Evolutionary conservation across 2,888 invertebrate species (phyloP), one percentile per base, ranked within the genome.

Genomic region (Rotaria sp.): DNA sequence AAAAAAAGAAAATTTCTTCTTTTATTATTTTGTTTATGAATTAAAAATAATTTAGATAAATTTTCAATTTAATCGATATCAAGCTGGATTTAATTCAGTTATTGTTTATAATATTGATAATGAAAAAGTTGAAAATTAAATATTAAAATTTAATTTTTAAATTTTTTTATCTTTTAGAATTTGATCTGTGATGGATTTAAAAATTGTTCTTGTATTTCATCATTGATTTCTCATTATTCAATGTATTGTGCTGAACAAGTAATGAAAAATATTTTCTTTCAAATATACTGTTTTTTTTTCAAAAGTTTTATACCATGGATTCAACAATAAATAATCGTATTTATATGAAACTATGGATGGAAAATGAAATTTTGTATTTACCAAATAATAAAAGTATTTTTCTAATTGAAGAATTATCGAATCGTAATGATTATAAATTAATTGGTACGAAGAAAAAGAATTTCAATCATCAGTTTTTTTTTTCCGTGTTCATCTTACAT

Each of bases 61-160:
- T 80, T 80, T 80, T 80, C 80, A 80, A 80, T 45, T 45, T 4
- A 45, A 80, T 45, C 80, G 80, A n/a, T 80, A 80, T 80, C 45
- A 26, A 45, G 80, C 45, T n/a, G 80, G 80, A 38, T 80, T 45
- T 80, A 11, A 45, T n/a, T 80, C 80, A 26, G 80, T 80, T 0
- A 80, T 80, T 45, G n/a, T 45, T 26, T 80, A 80, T 45, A 80
- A 80, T 80, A 4, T 67, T 21, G 35, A 67, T 35, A 3, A 35
- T 18, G 7, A 67, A 67, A 21, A 67, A 67, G 80, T 80, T 80
- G 7, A 67, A 67, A 11, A 30, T 67, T 67, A 2, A 52, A 11
- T 11, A 48, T 48, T 1, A 48, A 48, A 48, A 48, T 48, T 15
- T 2, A 7, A 1, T 48, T 15, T 13, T 48, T 15, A 48, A 52